Evolutionary conservation across 2,113 vertebrate genomes (phyloP), one percentile per base, ranked within the genome.

Genomic region (Acanthochromis polyacanthus): DNA sequence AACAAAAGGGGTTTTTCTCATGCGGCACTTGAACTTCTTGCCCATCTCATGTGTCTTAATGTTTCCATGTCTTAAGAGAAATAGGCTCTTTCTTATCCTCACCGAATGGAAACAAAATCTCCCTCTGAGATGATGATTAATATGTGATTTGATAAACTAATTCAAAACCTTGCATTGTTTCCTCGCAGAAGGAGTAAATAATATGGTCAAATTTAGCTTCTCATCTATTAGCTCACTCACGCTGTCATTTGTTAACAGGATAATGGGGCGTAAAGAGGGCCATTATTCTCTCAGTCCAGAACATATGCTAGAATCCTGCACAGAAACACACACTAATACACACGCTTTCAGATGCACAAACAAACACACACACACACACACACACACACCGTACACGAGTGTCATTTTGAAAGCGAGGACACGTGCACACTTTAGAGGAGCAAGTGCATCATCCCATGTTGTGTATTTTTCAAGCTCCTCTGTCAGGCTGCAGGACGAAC

Each of bases 191-290:
- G 69, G 75, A 75, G 83, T 90, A 91, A 93, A 93, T 92, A 91
- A 89, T 92, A 74, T 16, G 71, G 86, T 88, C 83, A 86, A 87
- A 87, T 88, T 91, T 89, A 83, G 84, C 74, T 74, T 86, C 87
- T 85, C 84, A 85, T 91, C 87, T 84, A 91, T 90, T 93, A 93
- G 89, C 90, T 82, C 10, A 20, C 84, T 85, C 90, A 81, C 81
- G 55, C 73, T 88, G 89, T 91, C 92, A 94, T 94, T 94, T 92
- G 88, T 92, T 92, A 93, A 91, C 90, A 87, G 93, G 93, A 94
- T 94, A 95, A 95, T 95, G 93, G 91, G 87, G 90, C 89, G 71
- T 94, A 93, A 92, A 92, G 86, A 89, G 85, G 88, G 84, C 84
- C 85, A 93, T 94, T 94, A 92, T 89, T 94, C 92, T 90, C 85